A percentile compares a stretch with the other conserved stretches of the same genome.
These are phyloP conservation scores for Plagiodera versicolora DNA, from an alignment of 2,888 invertebrate genomes.

Conservation along the genomic window DNA sequence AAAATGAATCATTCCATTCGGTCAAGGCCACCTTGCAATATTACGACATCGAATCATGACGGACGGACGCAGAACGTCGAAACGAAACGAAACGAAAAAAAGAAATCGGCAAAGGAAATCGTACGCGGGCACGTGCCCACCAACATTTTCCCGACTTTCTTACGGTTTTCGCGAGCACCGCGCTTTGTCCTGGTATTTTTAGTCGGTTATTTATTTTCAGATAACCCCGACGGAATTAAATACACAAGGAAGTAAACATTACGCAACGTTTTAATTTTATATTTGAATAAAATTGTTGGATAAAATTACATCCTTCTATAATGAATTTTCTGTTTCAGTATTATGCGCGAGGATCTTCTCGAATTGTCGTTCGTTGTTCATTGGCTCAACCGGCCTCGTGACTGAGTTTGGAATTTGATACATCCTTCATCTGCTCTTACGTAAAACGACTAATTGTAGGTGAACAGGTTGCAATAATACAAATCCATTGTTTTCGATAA, in stretches of 20 bases:
- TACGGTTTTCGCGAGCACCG: background rate
- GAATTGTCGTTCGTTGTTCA: no score
- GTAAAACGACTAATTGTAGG: slow-evolving; percentile 27
- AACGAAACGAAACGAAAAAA: no score
- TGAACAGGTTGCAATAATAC: slow-evolving; percentile 25
- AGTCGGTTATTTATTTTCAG: slow-evolving; percentile 24
- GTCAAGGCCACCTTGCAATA: slow-evolving; percentile 23
- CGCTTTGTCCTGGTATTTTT: slow-evolving; percentile 19
- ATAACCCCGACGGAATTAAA: slow-evolving; percentile 20
- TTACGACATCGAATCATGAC: slow-evolving; percentile 15
- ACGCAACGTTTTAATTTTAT: slow-evolving; percentile 19
- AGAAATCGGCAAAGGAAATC: background rate
- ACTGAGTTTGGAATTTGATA: slow-evolving; percentile 24
- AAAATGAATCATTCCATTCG: slow-evolving; percentile 25
- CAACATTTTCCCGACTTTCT: background rate
- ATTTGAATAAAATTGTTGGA: slow-evolving; percentile 8
- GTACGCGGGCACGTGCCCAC: background rate
- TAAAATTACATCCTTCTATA: slow-evolving; percentile 13
- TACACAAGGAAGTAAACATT: slow-evolving; percentile 27
- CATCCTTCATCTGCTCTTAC: slow-evolving; percentile 32
- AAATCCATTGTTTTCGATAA: slow-evolving; percentile 25
- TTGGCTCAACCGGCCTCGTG: slow-evolving; percentile 20
- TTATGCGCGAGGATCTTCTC: no score
- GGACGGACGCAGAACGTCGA: background rate
- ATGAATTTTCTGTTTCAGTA: no score